phyloP scores from a whole-genome alignment of 2,797 vertebrate genomes.

The Mareca strepera region DNA sequence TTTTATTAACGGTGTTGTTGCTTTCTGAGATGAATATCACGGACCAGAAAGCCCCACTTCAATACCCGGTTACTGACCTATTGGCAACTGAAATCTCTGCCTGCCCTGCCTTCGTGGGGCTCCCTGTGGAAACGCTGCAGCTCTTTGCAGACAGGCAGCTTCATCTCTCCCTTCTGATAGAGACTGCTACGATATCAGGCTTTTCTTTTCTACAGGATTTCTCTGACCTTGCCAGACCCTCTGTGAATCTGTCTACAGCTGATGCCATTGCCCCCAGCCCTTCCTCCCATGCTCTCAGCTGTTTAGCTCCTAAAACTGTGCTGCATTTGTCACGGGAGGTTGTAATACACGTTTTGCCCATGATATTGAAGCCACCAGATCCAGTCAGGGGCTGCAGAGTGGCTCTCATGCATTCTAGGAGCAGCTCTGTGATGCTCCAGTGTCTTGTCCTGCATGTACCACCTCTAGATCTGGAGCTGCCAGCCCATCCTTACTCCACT shows the following conservation, averaged over 20 bases:
- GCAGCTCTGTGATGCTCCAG: neutral
- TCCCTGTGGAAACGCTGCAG: neutral
- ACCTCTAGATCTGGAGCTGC: neutral
- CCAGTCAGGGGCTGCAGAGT: neutral
- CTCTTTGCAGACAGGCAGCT: neutral
- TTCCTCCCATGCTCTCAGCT: neutral
- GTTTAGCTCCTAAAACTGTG: accelerated
- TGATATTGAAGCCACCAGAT: accelerated
- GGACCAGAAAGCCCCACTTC: accelerated
- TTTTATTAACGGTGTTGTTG: accelerated
- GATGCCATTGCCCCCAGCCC: neutral
- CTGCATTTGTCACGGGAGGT: neutral
- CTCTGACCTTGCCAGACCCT: neutral
- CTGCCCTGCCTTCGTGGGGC: accelerated
- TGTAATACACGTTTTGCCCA: accelerated
- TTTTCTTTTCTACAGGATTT: neutral
- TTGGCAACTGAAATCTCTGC: neutral
- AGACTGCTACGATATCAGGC: neutral
- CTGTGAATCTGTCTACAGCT: neutral
- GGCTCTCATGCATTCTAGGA: neutral
- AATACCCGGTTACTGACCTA: neutral
- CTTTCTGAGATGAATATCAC: neutral
- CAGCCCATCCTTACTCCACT: accelerated
- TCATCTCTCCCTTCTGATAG: neutral
- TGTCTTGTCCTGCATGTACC: neutral